Evolutionary conservation across 2,797 vertebrate species (phyloP).

Genomic region (Mastacembelus armatus): DNA sequence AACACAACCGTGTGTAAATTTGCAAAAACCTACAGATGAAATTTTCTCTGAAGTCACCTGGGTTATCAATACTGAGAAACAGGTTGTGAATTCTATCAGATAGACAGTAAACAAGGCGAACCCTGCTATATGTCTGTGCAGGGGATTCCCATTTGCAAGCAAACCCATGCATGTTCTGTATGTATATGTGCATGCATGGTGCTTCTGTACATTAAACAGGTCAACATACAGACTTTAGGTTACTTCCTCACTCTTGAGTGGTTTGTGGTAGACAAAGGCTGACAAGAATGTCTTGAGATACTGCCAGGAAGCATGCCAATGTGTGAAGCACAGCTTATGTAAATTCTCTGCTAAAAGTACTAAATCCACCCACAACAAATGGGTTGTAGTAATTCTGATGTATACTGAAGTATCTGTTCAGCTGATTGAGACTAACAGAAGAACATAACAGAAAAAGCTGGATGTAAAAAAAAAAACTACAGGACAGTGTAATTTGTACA

Average conservation of each 20-base stretch:
- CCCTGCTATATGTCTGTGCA: slow-evolving; percentile 21
- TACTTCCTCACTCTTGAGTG: slow-evolving; percentile 46
- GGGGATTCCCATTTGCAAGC: slow-evolving; percentile 59
- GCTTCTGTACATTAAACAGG: slow-evolving; percentile 46
- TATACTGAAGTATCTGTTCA: neutral
- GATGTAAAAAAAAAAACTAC: neutral
- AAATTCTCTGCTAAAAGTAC: neutral
- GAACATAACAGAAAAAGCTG: neutral
- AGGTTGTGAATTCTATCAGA: slow-evolving; percentile 40
- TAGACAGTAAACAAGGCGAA: slow-evolving; percentile 42
- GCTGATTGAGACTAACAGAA: neutral
- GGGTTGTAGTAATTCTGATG: neutral
- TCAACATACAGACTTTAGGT: slow-evolving; percentile 47
- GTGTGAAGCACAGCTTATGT: slow-evolving; percentile 26
- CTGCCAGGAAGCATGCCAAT: slow-evolving; percentile 29
- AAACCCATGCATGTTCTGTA: slow-evolving; percentile 15
- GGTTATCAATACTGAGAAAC: slow-evolving; percentile 58
- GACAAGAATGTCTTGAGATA: slow-evolving; percentile 36
- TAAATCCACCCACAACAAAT: slow-evolving; percentile 3
- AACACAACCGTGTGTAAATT: neutral
- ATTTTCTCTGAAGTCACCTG: slow-evolving; percentile 56
- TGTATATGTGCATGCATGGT: slow-evolving; percentile 21
- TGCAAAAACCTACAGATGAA: slow-evolving; percentile 10
- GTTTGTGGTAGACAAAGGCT: slow-evolving; percentile 64
- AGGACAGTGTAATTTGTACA: no score